Evolutionary conservation across 2,797 vertebrate species (phyloP), one percentile per base, ranked within the genome.

Genomic region (Syngnathus rostellatus): DNA sequence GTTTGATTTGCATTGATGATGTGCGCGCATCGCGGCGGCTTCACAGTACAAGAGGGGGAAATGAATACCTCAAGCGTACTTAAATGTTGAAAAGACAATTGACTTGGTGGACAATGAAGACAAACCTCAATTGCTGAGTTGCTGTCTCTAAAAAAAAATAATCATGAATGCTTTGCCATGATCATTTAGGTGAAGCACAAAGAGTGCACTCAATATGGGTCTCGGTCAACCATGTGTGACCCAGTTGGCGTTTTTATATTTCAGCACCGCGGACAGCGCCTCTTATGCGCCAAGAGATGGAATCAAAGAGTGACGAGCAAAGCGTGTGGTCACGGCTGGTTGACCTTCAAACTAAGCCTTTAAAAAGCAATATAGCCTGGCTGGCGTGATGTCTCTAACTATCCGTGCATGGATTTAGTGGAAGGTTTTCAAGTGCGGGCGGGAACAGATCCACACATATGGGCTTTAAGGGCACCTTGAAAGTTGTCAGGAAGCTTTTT

Each of bases 1-100:
- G 61, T 78, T 80, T 85, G 68, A 87, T 89, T 89, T 87, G 85
- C 86, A 86, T 86, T 77, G 81, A 83, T 73, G 86, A 85, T 86
- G 64, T 74, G 38, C 76, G 72, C 78, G 80, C 85, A 81, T 86
- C 84, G 82, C 80, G 64, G 74, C 76, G 74, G 71, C 72, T 73
- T 67, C 69, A 58, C 70, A 60, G 72, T 72, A 74, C 65, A 55
- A 57, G 50, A n/a, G 46, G 46, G 16, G 46, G 46, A 2, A 1
- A 12, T 11, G 9, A 14, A 54, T 4, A 54, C 21, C 3, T 21
- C 23, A 12, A 54, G 10, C 10, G 9, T 5, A 12, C 53, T 54
- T 8, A n/a, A 43, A 8, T 43, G 41, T 43, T 43, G 8, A 10
- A 43, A 43, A 43, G 16, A 46, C 45, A 46, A 16, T 46, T 16